Evolutionary conservation across 2,888 invertebrate genomes (phyloP).

Genomic region (Eristalis intricaria): DNA sequence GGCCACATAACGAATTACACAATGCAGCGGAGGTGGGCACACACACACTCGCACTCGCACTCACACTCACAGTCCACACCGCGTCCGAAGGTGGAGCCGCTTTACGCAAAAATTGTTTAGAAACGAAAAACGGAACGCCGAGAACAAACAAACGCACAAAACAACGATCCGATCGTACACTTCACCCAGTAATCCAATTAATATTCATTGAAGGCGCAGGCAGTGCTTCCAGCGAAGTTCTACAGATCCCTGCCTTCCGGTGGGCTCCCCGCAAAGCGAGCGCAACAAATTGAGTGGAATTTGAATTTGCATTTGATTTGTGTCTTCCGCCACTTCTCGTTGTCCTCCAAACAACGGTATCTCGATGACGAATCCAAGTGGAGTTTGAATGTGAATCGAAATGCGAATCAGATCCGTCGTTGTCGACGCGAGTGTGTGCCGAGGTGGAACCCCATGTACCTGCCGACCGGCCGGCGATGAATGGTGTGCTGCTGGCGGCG

Average conservation of each 20-base stretch:
- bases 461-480: neutral
- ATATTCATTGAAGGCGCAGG: slow-evolving; percentile 17
- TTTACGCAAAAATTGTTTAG: neutral
- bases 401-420: neutral
- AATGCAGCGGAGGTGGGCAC: neutral
- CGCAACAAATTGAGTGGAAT: too few relatives aligned
- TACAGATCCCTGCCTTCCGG: neutral
- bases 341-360: slow-evolving; percentile 1
- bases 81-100: neutral
- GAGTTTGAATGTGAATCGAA: slow-evolving; percentile 5
- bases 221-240: slow-evolving; percentile 13
- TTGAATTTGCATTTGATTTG: neutral
- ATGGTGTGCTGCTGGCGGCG: neutral
- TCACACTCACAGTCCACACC: neutral
- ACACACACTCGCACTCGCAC: too few relatives aligned
- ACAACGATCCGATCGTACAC: slow-evolving; percentile 2
- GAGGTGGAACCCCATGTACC: neutral
- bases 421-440: neutral
- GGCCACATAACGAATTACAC: neutral
- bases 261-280: neutral
- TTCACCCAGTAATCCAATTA: slow-evolving; percentile 35
- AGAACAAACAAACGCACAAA: neutral
- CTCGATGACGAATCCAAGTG: neutral
- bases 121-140: slow-evolving; percentile 3
- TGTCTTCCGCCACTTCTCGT: neutral